phyloP scores from a whole-genome alignment of 64 coral and sea anemone genomes.

The Astreopora myriophthalma region DNA sequence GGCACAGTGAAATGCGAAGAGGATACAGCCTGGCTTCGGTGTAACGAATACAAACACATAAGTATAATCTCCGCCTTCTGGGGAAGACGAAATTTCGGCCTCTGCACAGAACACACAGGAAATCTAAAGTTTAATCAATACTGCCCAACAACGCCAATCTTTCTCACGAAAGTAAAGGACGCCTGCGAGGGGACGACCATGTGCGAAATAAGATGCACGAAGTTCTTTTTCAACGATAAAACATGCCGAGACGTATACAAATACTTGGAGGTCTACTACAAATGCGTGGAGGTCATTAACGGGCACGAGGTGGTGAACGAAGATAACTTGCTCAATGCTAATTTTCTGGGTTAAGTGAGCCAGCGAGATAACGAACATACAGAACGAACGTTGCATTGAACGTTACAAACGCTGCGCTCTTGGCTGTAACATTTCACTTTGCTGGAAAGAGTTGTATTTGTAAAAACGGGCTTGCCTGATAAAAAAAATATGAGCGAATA shows the following conservation, averaged over 20 bases:
- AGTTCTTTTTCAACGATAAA: slow-evolving; percentile 95
- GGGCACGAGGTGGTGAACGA: slow-evolving; percentile 99
- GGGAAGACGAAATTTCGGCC: slow-evolving; percentile 99
- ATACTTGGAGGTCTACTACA: slow-evolving; percentile 99
- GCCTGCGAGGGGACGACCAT: slow-evolving; percentile 99
- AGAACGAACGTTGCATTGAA: slow-evolving; percentile 39
- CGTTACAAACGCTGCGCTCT: slow-evolving; percentile 48
- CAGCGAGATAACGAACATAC: slow-evolving; percentile 35
- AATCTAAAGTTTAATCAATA: slow-evolving; percentile 79
- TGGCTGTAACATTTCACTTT: slow-evolving; percentile 81
- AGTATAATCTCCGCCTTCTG: slow-evolving; percentile 99
- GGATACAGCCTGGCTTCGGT: slow-evolving; percentile 98
- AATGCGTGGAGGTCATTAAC: slow-evolving; percentile 99
- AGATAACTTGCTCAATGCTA: slow-evolving; percentile 99
- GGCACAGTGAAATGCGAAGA: slow-evolving; percentile 99
- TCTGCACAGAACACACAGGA: slow-evolving; percentile 99
- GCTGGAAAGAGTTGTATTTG: slow-evolving; percentile 69
- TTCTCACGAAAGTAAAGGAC: slow-evolving; percentile 99
- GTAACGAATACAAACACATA: slow-evolving; percentile 99
- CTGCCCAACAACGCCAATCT: slow-evolving; percentile 86
- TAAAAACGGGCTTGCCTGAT: slow-evolving; percentile 71
- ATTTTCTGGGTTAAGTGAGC: slow-evolving; percentile 86
- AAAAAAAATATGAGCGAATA: slow-evolving; percentile 70
- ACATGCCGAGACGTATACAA: slow-evolving; percentile 91
- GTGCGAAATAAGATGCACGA: slow-evolving; percentile 99